Base-by-base conservation (phyloP, 2,888 invertebrate species). In the Therioaphis trifolii region DNA sequence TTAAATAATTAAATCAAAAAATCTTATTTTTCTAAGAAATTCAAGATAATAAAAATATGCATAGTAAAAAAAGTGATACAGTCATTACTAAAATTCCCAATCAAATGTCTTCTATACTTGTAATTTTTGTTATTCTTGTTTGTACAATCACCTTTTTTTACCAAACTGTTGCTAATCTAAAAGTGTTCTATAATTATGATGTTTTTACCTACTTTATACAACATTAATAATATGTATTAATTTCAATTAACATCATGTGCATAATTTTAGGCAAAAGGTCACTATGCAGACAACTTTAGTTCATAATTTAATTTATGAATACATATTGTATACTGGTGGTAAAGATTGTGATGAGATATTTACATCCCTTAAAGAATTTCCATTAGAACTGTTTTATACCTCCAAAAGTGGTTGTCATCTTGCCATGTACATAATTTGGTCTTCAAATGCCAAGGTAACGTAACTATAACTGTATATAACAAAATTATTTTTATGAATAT, bases 361-460 rank as follows among this genome's bases (percentile, higher is more conserved):
- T 3, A 27, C 76, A 24, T 75, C 76, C 24, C 84, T 84, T 15
- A 76, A 55, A 61, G 75, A 84, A 75, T 76, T 84, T 14, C 84
- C 75, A 15, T 40, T 84, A 27, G 75, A 76, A 75, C 11, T 76
- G 35, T 77, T 84, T 58, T 76, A 69, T 77, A 77, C 76, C 9
- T 76, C 84, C 4, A 84, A 87, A 92, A 93, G 86, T 93, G 94
- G 89, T 92, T 93, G 87, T 87, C n/a, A 9, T 63, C 21, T 78
- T 35, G 55, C 77, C 27, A 55, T 61, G 49, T 79, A 80, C 27
- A 72, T 79, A 11, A 66, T 84, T 15, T 68, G 84, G 66, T 69
- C 58, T 49, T 55, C 69, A 15, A 71, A 63, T 4, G 40, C 61
- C 11, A 84, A 84, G 40, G 84, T 84, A 69, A 61, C 11, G 84